Conservation (phyloP, 2,888 invertebrate species). For the Asteroscopus sphinx region DNA sequence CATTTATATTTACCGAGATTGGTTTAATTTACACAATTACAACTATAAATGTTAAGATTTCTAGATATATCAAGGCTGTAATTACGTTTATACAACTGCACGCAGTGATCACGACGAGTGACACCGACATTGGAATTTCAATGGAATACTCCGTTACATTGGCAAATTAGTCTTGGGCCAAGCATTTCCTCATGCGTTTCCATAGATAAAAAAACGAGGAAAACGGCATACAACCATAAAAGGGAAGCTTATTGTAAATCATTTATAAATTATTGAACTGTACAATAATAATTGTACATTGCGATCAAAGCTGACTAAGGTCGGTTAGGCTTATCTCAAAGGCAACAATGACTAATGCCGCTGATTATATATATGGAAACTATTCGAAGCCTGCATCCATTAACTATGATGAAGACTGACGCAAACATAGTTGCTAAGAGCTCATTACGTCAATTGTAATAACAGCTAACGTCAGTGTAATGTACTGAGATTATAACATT, state of each 20-base stretch:
- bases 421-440: conserved; percentile 31
- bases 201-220: conserved; percentile 49
- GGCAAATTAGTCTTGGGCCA: conserved; percentile 45
- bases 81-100: conserved; percentile 25
- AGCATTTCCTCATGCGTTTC: conserved; percentile 39
- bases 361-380: conserved; percentile 46
- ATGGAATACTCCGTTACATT: conserved; percentile 56
- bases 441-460: conserved; percentile 48
- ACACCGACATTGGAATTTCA: conserved; percentile 54
- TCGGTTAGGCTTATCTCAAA: conserved; percentile 33
- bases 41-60: conserved; percentile 12
- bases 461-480: conserved; percentile 30
- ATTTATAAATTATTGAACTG: conserved; percentile 25
- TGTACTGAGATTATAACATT: conserved; percentile 37
- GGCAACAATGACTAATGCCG: conserved; percentile 48
- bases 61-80: conserved; percentile 6
- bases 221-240: conserved; percentile 46
- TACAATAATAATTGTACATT: conserved; percentile 19
- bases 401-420: conserved; percentile 30
- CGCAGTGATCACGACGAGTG: conserved; percentile 17
- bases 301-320: conserved; percentile 13
- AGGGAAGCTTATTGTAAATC: conserved; percentile 43
- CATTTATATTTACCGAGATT: conserved; percentile 16
- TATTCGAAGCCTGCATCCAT: conserved; percentile 38
- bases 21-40: conserved; percentile 12